phyloP scores from a whole-genome alignment of 2,797 vertebrate species.

The Schizopygopsis malacanthus region DNA sequence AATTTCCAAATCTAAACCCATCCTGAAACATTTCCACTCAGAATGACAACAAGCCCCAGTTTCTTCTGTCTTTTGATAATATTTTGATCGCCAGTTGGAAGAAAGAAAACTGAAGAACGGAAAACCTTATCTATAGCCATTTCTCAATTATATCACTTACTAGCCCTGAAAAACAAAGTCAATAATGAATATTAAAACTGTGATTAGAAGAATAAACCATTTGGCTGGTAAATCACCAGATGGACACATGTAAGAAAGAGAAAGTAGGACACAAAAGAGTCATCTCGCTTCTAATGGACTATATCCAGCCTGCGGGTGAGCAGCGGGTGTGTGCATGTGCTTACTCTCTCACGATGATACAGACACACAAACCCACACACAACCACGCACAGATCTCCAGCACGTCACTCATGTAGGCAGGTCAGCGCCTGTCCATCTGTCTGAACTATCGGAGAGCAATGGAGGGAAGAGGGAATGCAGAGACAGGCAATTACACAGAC shows the following conservation, averaged over 20 bases:
- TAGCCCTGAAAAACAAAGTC: neutral
- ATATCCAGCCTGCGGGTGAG: conserved; percentile 7
- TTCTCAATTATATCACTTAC: neutral
- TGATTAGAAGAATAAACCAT: conserved; percentile 18
- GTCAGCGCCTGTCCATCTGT: conserved; percentile 52
- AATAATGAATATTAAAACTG: neutral
- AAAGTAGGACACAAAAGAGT: conserved; percentile 18
- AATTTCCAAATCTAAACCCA: neutral
- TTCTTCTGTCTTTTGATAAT: neutral
- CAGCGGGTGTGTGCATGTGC: neutral
- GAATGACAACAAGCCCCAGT: neutral
- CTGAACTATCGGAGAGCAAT: conserved; percentile 37
- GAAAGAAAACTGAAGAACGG: neutral
- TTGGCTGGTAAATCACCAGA: conserved; percentile 25
- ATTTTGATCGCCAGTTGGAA: neutral
- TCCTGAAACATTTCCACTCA: neutral
- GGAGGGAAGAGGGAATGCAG: conserved; percentile 18
- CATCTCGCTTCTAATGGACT: neutral
- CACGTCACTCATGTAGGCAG: conserved; percentile 37
- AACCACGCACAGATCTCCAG: conserved; percentile 9
- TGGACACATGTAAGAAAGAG: conserved; percentile 23
- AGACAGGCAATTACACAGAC: conserved; percentile 49
- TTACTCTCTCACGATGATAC: neutral
- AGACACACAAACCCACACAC: conserved; percentile 13
- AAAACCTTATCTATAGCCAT: neutral